Evolutionary conservation across 2,888 invertebrate species (phyloP).

Genomic region (Hymenopus coronatus): DNA sequence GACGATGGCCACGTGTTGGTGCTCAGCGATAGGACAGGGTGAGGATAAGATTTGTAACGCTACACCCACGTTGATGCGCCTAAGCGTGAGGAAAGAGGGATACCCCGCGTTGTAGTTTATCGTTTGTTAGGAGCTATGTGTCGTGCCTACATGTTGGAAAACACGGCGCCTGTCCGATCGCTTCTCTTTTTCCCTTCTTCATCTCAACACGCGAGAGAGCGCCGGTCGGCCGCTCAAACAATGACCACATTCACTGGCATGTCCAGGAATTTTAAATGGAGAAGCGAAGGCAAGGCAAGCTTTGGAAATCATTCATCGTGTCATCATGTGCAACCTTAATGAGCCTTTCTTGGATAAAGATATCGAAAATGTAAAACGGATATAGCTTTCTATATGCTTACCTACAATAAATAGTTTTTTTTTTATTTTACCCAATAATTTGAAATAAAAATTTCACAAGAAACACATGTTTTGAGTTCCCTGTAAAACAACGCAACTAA

Average conservation of each 20-base stretch:
- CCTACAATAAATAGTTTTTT: no score
- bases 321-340: no score
- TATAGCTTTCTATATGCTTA: no score
- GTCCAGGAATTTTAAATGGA: background rate
- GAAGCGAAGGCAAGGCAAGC: background rate
- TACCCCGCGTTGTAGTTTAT: background rate
- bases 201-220: background rate
- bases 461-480: no score
- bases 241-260: background rate
- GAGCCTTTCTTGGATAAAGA: no score
- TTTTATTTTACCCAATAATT: no score
- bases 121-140: background rate
- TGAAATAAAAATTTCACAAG: no score
- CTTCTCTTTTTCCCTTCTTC: background rate
- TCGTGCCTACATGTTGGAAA: background rate
- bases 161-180: background rate
- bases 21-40: background rate
- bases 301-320: background rate
- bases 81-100: background rate
- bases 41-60: background rate
- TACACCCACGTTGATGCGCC: background rate
- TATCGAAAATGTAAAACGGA: no score
- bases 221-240: background rate
- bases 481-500: no score
- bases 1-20: background rate